These are phyloP conservation scores for zebrafish (Danio rerio) DNA, from an alignment of 2,113 vertebrate genomes.

Conservation along the genomic window DNA sequence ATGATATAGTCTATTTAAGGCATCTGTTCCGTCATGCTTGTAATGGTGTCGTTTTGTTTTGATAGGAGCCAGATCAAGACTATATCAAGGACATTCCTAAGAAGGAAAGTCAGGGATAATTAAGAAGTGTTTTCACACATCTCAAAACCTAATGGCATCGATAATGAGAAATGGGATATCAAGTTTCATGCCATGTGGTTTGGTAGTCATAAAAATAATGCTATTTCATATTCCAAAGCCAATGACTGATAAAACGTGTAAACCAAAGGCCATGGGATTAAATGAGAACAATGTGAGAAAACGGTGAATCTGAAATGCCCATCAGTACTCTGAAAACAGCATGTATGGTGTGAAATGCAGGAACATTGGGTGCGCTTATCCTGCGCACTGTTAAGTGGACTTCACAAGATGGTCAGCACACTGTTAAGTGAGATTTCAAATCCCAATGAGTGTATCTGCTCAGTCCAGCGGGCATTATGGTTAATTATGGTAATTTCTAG, in stretches of 20 bases:
- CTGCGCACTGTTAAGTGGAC: slow-evolving; percentile 16
- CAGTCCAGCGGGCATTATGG: background rate
- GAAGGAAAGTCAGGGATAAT: slow-evolving; percentile 41
- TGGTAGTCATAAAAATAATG: slow-evolving; percentile 21
- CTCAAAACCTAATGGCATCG: slow-evolving; percentile 22
- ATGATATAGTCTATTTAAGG: slow-evolving; percentile 18
- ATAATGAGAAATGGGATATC: slow-evolving; percentile 23
- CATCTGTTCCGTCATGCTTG: slow-evolving; percentile 15
- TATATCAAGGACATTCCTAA: slow-evolving; percentile 17
- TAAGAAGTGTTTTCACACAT: slow-evolving; percentile 54
- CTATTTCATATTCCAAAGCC: background rate
- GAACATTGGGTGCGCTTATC: background rate
- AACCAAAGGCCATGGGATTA: slow-evolving; percentile 19
- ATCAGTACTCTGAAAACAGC: background rate
- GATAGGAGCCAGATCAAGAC: slow-evolving; percentile 30
- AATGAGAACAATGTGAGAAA: background rate
- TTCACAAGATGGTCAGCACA: slow-evolving; percentile 16
- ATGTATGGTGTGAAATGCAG: slow-evolving; percentile 1
- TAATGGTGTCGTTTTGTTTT: slow-evolving; percentile 30
- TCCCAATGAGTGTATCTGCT: background rate
- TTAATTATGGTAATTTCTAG: background rate
- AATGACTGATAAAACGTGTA: slow-evolving; percentile 1
- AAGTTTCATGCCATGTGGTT: slow-evolving; percentile 21
- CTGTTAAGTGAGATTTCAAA: slow-evolving; percentile 11
- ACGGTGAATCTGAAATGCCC: background rate